phyloP scores from a whole-genome alignment of 2,888 invertebrate species.

The Atrina japonica region DNA sequence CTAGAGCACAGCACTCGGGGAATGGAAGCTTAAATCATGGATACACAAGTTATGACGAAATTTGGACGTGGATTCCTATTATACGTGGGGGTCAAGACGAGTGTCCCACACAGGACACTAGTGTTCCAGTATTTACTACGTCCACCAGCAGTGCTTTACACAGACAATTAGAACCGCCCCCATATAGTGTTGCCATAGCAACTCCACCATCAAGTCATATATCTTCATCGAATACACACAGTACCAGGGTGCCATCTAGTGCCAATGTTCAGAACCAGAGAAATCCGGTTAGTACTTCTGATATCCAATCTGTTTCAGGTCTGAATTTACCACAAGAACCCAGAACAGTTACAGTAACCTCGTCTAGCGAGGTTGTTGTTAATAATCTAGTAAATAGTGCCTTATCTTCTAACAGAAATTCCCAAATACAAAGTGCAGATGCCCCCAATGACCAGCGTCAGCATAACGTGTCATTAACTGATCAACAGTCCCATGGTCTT shows the following conservation, averaged over 20 bases:
- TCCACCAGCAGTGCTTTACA: conserved; percentile 15
- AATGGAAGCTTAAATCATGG: conserved; percentile 59
- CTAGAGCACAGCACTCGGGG: conserved; percentile 11
- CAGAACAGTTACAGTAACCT: not conserved
- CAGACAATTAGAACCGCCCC: conserved; percentile 29
- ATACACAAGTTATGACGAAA: conserved; percentile 60
- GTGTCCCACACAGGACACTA: conserved; percentile 46
- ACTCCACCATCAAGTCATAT: conserved; percentile 16
- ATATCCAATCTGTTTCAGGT: conserved; percentile 6
- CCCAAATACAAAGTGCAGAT: no score
- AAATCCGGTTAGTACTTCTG: conserved; percentile 43
- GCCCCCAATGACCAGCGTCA: no score
- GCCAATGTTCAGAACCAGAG: not conserved
- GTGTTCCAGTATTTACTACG: conserved; percentile 28
- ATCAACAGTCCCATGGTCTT: no score
- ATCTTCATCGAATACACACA: conserved; percentile 4
- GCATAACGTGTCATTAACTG: no score
- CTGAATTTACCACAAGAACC: not conserved
- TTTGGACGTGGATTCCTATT: conserved; percentile 66
- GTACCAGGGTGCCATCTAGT: not conserved
- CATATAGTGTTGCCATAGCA: conserved; percentile 43
- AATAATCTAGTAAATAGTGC: not conserved
- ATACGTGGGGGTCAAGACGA: conserved; percentile 50
- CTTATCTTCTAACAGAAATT: no score
- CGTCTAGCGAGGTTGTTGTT: not conserved